Evolutionary conservation across 2,113 vertebrate species (phyloP), one percentile per base, ranked within the genome.

Genomic region (Antigone vipio): DNA sequence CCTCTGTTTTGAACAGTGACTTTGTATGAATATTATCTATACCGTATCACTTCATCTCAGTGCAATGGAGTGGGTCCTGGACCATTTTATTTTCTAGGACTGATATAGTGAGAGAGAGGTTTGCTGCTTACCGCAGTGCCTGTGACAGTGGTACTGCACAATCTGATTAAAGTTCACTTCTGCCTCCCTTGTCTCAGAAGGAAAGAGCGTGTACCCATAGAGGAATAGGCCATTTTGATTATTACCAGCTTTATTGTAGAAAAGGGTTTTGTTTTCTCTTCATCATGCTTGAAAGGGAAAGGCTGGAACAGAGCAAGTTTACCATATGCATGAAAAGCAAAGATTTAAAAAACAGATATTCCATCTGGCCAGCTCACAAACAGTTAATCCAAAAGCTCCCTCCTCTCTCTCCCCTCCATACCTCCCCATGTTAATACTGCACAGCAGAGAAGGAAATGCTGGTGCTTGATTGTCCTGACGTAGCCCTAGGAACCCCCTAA

Each of bases 201-300:
- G 11, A 59, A 72, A 58, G 64, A 67, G 35, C 5, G 0, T 0
- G 0, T 47, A 17, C 24, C 42, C 2, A 0, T 44, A 49, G 59
- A 93, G 29, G 29, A 66, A 44, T 24, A 56, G 69, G 20, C 32
- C 40, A 15, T 67, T 83, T 40, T 67, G 20, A 30, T 86, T 85
- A 85, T 86, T 91, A 50, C 40, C 49, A 78, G 19, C 40, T 62
- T 72, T 47, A 11, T 9, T 86, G 44, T 78, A 47, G 53, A 63
- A 92, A 92, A 32, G 40, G 9, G 2, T 60, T 90, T 64, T 81
- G 15, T 78, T 91, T 91, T 85, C 35, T 52, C 69, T 44, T 60
- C 26, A 29, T 5, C 3, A 0, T 18, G 9, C 32, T 72, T 92
- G 69, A 71, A 95, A 78, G 53, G 40, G 24, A 44, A 79, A 81